Evolutionary conservation across 2,113 vertebrate species (phyloP), one percentile per base, ranked within the genome.

Genomic region (Rhombomys opimus): DNA sequence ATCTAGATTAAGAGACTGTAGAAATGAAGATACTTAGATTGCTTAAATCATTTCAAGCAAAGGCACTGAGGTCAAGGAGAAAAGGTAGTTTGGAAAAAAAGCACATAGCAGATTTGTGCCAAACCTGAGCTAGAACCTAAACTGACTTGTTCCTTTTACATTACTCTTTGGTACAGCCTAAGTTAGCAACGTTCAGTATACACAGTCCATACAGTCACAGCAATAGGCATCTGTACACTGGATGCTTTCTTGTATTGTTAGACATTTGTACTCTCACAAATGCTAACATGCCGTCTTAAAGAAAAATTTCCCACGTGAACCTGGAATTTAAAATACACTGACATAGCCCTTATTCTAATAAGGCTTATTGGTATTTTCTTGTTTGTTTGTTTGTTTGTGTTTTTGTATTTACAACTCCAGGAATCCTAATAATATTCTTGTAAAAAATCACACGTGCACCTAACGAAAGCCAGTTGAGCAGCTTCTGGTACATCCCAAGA

Each of bases 401-500:
- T 27, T 82, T 18, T 25, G 61, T 84, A 11, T 30, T 86, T 27
- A n/a, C 0, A 1, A 41, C 35, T 87, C 80, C 2, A 91, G 10
- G 8, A 67, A 77, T 14, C 0, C n/a, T 13, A 3, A 72, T 1
- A 4, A 63, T 54, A 61, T 20, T 84, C 17, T 76, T 91, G 52
- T 14, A 84, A 22, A 22, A 3, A 27, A 15, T 23, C 10, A 1
- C 7, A 46, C 2, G 4, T 27, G 3, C 3, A 22, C 17, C n/a
- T 30, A 7, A 23, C 84, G 72, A n/a, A 52, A 67, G 65, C 11
- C 68, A 77, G 50, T 32, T 63, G 35, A 73, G 11, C 67, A 6
- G 8, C 23, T 73, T 72, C 30, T 67, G 9, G 38, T n/a, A 9
- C 0, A 77, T 38, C 5, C 14, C 0, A 9, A 13, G 20, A 4